Conservation (phyloP, 2,888 invertebrate genomes). For the Sthenelais limicola region DNA sequence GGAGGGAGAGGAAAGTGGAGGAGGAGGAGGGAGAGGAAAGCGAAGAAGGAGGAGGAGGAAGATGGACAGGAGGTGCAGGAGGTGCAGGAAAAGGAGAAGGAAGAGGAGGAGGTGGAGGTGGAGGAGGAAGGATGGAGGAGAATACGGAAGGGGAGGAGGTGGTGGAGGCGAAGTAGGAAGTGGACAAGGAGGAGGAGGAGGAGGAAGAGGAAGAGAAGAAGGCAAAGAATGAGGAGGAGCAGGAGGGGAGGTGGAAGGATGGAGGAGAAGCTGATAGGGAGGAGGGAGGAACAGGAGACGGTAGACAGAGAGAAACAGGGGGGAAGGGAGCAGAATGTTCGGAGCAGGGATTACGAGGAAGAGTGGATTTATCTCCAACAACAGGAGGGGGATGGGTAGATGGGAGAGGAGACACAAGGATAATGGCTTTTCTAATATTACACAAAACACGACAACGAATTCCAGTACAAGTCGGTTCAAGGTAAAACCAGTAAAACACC, state of each 20-base stretch:
- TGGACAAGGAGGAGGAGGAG: background rate
- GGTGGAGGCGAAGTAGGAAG: slow-evolving; percentile 7
- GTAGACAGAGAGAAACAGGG: slow-evolving; percentile 14
- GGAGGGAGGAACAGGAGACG: slow-evolving; percentile 3
- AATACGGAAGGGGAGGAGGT: background rate
- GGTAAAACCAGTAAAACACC: too few relatives aligned
- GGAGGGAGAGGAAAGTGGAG: background rate
- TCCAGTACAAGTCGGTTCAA: too few relatives aligned
- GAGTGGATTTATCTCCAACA: slow-evolving; percentile 6
- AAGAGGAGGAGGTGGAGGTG: slow-evolving; percentile 3
- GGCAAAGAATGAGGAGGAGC: slow-evolving; percentile 25
- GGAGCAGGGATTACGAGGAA: slow-evolving; percentile 11
- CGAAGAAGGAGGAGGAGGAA: slow-evolving; percentile 2
- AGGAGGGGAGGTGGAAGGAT: background rate
- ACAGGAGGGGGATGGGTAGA: background rate
- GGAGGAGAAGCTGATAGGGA: too few relatives aligned
- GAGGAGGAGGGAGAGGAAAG: slow-evolving; percentile 3
- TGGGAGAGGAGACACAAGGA: background rate
- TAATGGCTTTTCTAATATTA: too few relatives aligned
- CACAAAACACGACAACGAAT: too few relatives aligned
- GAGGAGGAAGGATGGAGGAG: slow-evolving; percentile 3
- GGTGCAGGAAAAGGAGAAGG: slow-evolving; percentile 2
- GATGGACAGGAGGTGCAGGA: background rate
- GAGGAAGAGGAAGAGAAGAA: background rate
- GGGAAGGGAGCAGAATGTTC: slow-evolving; percentile 11